phyloP scores from a whole-genome alignment of 2,797 vertebrate species.

The Sebastes steindachneri region DNA sequence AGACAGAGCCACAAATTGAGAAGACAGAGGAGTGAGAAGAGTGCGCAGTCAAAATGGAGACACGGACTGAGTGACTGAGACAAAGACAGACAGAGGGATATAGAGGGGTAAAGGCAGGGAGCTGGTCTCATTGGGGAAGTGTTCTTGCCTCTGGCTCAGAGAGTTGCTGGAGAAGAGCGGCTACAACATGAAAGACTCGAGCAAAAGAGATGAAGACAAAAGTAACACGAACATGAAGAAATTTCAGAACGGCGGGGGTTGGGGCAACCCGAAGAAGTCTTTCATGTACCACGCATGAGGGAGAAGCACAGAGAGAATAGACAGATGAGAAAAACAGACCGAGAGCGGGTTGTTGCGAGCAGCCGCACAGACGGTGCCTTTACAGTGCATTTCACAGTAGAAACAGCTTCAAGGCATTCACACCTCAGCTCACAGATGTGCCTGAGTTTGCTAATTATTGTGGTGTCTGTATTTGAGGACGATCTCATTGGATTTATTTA shows the following conservation, averaged over 20 bases:
- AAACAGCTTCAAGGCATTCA: conserved; percentile 59
- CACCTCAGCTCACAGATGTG: conserved; percentile 60
- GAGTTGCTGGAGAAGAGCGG: conserved; percentile 70
- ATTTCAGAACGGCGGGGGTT: conserved; percentile 47
- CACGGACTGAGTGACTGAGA: conserved; percentile 40
- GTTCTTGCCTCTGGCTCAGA: conserved; percentile 66
- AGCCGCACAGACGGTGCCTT: conserved; percentile 42
- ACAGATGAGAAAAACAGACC: conserved; percentile 69
- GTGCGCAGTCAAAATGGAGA: conserved; percentile 23
- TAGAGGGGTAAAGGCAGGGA: conserved; percentile 23
- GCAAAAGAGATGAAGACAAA: conserved; percentile 63
- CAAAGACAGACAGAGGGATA: conserved; percentile 66
- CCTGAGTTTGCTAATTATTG: conserved; percentile 63
- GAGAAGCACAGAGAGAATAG: conserved; percentile 56
- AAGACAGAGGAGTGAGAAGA: conserved; percentile 58
- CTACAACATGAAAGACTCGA: conserved; percentile 79
- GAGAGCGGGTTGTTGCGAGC: conserved; percentile 53
- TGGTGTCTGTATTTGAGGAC: conserved; percentile 46
- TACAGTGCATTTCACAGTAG: conserved; percentile 45
- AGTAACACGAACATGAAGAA: conserved; percentile 51
- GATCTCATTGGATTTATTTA: conserved; percentile 63
- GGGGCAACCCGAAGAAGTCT: conserved; percentile 45
- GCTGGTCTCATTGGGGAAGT: conserved; percentile 70
- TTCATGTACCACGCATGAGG: conserved; percentile 70
- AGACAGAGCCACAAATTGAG: conserved; percentile 82